Evolutionary conservation across 2,888 invertebrate species (phyloP).

Genomic region (Alviniconcha strummeri): DNA sequence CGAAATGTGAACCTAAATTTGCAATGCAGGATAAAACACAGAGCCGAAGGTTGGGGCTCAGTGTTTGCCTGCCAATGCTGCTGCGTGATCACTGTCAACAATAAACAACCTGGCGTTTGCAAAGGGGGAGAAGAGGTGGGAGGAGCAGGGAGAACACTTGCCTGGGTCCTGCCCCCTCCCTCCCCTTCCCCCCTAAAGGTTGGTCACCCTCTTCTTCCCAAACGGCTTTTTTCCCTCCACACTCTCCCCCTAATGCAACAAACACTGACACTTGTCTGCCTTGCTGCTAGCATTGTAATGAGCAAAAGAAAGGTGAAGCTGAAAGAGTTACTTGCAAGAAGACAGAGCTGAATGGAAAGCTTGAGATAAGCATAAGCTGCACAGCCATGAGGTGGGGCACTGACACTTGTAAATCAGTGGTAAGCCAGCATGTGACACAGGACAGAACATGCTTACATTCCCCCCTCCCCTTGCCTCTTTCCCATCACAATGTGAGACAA

Average conservation of each 20-base stretch:
- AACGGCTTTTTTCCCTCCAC: not conserved
- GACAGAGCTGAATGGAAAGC: no score
- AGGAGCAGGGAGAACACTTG: not conserved
- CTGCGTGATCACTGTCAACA: conserved; percentile 18
- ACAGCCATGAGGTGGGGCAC: no score
- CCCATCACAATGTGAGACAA: conserved; percentile 7
- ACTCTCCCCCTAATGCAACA: no score
- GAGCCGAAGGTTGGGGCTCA: conserved; percentile 3
- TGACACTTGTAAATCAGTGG: no score
- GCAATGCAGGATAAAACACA: conserved; percentile 20
- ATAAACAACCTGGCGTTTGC: conserved; percentile 10
- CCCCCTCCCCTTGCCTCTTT: not conserved
- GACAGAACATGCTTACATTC: not conserved
- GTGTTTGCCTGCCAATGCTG: conserved; percentile 13
- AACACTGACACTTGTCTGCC: conserved; percentile 17
- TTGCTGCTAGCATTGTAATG: not conserved
- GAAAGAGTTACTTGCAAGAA: no score
- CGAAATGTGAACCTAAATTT: conserved; percentile 27
- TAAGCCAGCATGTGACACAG: not conserved
- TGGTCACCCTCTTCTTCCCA: not conserved
- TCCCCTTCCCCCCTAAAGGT: no score
- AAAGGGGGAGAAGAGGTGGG: not conserved
- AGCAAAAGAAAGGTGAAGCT: no score
- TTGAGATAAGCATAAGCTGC: no score
- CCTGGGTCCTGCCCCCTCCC: not conserved